phyloP scores from a whole-genome alignment of 2,888 invertebrate species.

The Philopedon plagiatum region DNA sequence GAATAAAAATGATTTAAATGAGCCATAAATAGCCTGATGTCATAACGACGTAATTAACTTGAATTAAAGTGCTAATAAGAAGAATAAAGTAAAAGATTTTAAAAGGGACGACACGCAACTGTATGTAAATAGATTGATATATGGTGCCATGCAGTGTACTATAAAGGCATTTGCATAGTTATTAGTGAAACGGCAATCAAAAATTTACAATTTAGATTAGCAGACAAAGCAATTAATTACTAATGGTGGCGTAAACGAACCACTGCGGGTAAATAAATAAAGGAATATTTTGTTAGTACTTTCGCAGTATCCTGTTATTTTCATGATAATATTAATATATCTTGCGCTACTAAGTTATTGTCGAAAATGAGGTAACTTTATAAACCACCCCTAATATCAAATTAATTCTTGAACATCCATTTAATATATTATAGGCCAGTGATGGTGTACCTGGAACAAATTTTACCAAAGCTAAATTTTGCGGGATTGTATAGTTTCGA shows the following conservation, averaged over 20 bases:
- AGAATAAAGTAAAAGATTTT: conserved; percentile 40
- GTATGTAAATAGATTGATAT: conserved; percentile 54
- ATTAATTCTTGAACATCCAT: no score
- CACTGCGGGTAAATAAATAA: conserved; percentile 29
- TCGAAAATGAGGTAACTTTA: no score
- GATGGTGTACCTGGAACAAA: no score
- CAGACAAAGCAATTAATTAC: conserved; percentile 58
- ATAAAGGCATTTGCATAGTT: conserved; percentile 58
- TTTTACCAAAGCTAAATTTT: no score
- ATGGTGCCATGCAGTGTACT: conserved; percentile 49
- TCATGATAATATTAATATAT: no score
- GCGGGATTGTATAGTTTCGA: no score
- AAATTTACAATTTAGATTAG: conserved; percentile 61
- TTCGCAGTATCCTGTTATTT: not conserved
- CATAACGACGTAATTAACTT: conserved; percentile 46
- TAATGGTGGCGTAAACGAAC: conserved; percentile 40
- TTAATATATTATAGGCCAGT: no score
- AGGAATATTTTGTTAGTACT: not conserved
- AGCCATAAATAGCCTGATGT: conserved; percentile 31
- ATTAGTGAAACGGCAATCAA: conserved; percentile 58
- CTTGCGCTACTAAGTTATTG: no score
- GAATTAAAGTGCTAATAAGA: conserved; percentile 48
- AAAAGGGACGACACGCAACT: conserved; percentile 52
- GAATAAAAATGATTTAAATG: conserved; percentile 17
- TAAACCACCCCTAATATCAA: no score